Percentiles rank a stretch among this genome's conserved stretches.
Evolutionary conservation across 92 coral and sea anemone species (phyloP).

Genomic region (Ricordea florida): DNA sequence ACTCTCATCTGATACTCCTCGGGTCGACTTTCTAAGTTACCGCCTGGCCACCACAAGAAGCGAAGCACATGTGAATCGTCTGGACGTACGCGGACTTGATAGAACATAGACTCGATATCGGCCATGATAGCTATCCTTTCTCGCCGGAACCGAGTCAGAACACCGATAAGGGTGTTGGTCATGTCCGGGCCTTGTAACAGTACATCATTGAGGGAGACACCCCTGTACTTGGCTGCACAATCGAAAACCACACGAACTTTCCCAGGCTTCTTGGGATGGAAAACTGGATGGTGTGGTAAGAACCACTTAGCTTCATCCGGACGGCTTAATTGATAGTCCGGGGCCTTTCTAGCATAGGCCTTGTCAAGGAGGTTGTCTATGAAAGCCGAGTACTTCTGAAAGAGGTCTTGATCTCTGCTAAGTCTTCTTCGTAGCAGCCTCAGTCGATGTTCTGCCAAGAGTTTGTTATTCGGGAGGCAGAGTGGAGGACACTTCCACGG

Average conservation of each 20-base stretch:
- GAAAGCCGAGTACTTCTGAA: slow-evolving; percentile 33
- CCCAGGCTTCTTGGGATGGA: slow-evolving; percentile 25
- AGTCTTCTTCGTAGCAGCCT: slow-evolving; percentile 24
- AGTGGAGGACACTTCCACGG: slow-evolving; percentile 68
- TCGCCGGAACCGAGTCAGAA: slow-evolving; percentile 42
- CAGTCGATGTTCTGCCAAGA: slow-evolving; percentile 43
- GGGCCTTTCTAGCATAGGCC: slow-evolving; percentile 41
- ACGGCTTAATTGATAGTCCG: not conserved
- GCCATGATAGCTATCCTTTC: slow-evolving; percentile 51
- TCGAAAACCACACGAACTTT: slow-evolving; percentile 57
- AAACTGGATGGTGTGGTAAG: slow-evolving; percentile 14
- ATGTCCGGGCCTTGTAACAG: slow-evolving; percentile 57
- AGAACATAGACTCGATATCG: slow-evolving; percentile 26
- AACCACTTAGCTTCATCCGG: not conserved
- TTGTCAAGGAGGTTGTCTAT: slow-evolving; percentile 52
- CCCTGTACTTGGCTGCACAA: slow-evolving; percentile 43
- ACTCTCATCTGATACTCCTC: slow-evolving; percentile 58
- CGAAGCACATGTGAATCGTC: slow-evolving; percentile 5
- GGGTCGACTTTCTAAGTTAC: slow-evolving; percentile 12
- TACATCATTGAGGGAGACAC: slow-evolving; percentile 35
- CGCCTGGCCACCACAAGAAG: slow-evolving; percentile 59
- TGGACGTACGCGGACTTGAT: slow-evolving; percentile 1
- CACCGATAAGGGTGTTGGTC: slow-evolving; percentile 49
- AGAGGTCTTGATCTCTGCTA: slow-evolving; percentile 5
- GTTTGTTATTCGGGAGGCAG: slow-evolving; percentile 28